Evolutionary conservation across 1,140 invertebrate genomes (phyloP).

Genomic region (Marisa cornuarietis): DNA sequence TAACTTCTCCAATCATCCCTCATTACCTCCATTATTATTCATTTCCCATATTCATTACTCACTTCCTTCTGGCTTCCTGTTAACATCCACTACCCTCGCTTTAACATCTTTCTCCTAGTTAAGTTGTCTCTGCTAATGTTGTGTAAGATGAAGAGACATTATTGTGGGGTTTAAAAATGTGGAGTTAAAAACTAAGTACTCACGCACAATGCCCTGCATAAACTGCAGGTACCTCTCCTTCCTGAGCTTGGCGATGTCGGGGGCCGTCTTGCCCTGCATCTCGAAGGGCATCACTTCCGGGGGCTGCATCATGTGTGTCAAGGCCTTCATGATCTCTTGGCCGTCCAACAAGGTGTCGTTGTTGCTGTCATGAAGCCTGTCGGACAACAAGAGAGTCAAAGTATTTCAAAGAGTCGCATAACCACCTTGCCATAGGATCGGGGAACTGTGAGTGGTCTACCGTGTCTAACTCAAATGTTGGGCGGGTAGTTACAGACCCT

Average conservation of each 20-base stretch:
- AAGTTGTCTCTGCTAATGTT: background rate
- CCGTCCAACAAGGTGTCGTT: slow-evolving; percentile 58
- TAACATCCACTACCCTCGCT: background rate
- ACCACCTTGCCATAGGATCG: background rate
- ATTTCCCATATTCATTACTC: no score
- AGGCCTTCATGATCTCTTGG: slow-evolving; percentile 54
- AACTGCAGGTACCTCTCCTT: slow-evolving; percentile 41
- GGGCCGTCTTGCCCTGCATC: slow-evolving; percentile 46
- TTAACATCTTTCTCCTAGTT: background rate
- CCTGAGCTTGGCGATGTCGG: slow-evolving; percentile 44
- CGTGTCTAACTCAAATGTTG: no score
- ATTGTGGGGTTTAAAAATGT: background rate
- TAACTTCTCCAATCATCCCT: no score
- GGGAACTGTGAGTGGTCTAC: no score
- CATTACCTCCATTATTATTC: no score
- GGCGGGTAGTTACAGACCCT: no score
- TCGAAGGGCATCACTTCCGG: slow-evolving; percentile 45
- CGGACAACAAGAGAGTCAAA: background rate
- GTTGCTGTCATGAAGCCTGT: slow-evolving; percentile 57
- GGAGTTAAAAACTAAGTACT: background rate
- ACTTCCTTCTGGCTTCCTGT: background rate
- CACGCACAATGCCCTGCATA: slow-evolving; percentile 52
- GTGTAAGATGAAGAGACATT: no score
- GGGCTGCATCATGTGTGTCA: slow-evolving; percentile 52
- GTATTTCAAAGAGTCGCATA: no score